A percentile compares a stretch with the other conserved stretches of the same genome.
These are phyloP conservation scores for Crypturellus undulatus DNA, from an alignment of 2,113 vertebrate genomes.

Conservation along the genomic window DNA sequence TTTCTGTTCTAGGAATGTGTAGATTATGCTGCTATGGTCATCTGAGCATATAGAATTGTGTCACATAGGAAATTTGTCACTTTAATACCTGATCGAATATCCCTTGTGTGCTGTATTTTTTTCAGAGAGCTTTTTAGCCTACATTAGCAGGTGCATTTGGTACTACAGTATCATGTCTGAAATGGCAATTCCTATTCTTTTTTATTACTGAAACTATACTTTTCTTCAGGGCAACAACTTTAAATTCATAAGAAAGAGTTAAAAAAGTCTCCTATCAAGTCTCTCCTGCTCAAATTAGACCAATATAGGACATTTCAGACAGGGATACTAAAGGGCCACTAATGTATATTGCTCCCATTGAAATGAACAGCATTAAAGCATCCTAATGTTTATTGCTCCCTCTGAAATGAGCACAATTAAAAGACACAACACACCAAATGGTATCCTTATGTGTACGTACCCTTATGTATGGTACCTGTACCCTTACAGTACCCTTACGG, in stretches of 20 bases:
- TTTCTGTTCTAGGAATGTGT: background rate
- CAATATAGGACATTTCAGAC: slow-evolving; percentile 63
- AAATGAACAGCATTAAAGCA: slow-evolving; percentile 71
- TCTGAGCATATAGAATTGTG: background rate
- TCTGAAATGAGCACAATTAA: slow-evolving; percentile 72
- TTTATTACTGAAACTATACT: background rate
- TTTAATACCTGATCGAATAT: background rate
- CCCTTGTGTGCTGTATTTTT: background rate
- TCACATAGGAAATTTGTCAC: background rate
- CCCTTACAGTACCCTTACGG: background rate
- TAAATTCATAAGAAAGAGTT: slow-evolving; percentile 52
- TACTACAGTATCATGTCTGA: background rate
- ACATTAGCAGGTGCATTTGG: background rate
- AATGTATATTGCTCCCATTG: slow-evolving; percentile 72
- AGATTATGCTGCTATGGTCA: background rate
- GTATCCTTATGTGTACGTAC: background rate
- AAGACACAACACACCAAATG: slow-evolving; percentile 47
- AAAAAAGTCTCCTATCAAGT: slow-evolving; percentile 61
- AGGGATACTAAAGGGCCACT: slow-evolving; percentile 54
- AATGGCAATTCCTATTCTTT: background rate
- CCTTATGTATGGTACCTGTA: too few species aligned
- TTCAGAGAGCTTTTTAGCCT: background rate
- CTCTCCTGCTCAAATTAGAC: slow-evolving; percentile 29
- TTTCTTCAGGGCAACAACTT: slow-evolving; percentile 18
- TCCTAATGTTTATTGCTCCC: slow-evolving; percentile 74